Percentiles rank a stretch among this genome's conserved stretches.
Conservation (phyloP, 2,888 invertebrate species). For the Rhyacophila evoluta region DNA sequence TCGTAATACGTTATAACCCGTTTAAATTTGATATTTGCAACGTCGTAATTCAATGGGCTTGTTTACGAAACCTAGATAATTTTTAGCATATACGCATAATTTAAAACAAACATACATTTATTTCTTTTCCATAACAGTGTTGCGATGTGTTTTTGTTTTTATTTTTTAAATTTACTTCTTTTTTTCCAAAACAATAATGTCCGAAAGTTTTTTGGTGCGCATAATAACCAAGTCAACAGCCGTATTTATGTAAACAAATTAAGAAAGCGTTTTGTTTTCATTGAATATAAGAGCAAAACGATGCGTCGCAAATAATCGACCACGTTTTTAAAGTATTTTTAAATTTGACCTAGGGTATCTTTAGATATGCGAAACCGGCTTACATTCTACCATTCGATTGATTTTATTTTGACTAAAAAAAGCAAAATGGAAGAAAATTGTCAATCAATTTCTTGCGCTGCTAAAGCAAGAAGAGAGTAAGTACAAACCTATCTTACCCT, state of each 20-base stretch:
- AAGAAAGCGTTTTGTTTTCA: neutral
- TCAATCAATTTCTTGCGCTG: too few relatives aligned
- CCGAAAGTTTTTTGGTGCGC: neutral
- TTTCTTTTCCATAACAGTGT: neutral
- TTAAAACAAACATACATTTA: neutral
- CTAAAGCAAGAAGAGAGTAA: too few relatives aligned
- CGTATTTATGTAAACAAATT: conserved; percentile 6
- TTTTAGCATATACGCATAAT: neutral
- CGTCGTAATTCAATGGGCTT: neutral
- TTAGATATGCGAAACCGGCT: neutral
- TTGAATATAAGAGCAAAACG: neutral
- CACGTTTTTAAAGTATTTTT: neutral
- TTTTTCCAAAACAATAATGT: neutral
- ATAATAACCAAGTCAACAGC: neutral
- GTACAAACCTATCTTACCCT: too few relatives aligned
- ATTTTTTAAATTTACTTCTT: neutral
- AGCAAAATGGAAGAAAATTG: too few relatives aligned
- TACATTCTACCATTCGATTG: neutral
- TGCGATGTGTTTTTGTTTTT: conserved; percentile 16
- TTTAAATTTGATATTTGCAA: too few relatives aligned
- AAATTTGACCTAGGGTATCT: conserved; percentile 9
- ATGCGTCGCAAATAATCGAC: neutral
- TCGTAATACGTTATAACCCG: too few relatives aligned
- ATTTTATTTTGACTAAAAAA: too few relatives aligned
- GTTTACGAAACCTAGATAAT: neutral